Evolutionary conservation across 2,797 vertebrate species (phyloP), one percentile per base, ranked within the genome.

Genomic region (Alcedo quadribrachys): DNA sequence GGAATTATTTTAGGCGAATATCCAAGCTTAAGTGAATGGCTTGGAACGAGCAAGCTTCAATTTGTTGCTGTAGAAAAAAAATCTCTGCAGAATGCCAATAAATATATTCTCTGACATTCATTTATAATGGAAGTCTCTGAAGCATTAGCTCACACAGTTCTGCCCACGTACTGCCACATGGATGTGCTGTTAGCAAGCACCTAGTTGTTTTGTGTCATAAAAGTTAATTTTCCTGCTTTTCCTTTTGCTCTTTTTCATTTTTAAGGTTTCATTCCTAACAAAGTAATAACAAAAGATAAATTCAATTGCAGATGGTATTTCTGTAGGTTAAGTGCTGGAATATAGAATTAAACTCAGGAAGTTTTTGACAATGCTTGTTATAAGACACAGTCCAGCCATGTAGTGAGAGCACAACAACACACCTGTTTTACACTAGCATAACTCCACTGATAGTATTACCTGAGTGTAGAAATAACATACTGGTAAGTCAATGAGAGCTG

Each of bases 1-100:
- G 61, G 76, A 58, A 90, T 94, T 96, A 66, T 96, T 96, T 94
- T 94, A 95, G 96, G 94, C 95, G 73, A 62, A 75, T 71, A 65
- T 84, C 95, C 93, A 96, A 74, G 75, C 70, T 81, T 27, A 90
- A 95, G 90, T 79, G 90, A 97, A 73, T 86, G 57, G 85, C 81
- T 96, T 96, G 75, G 87, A 95, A 81, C 71, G 69, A 83, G 73
- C 70, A 74, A 45, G 63, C 90, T 89, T 57, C 81, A 69, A 86
- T 89, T 90, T 85, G 57, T 90, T 92, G 81, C 87, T 80, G 61
- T 89, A 76, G 37, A 15, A 40, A 43, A 94, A 92, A 91, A 92
- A 91, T 93, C 91, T 92, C 57, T 83, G 80, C 80, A 63, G 51
- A 87, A 68, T 63, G 81, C 69, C 70, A 74, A 73, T 87, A 81